These are phyloP conservation scores for Parazoanthus swiftii DNA, from an alignment of 92 coral and sea anemone species.

Conservation along the genomic window DNA sequence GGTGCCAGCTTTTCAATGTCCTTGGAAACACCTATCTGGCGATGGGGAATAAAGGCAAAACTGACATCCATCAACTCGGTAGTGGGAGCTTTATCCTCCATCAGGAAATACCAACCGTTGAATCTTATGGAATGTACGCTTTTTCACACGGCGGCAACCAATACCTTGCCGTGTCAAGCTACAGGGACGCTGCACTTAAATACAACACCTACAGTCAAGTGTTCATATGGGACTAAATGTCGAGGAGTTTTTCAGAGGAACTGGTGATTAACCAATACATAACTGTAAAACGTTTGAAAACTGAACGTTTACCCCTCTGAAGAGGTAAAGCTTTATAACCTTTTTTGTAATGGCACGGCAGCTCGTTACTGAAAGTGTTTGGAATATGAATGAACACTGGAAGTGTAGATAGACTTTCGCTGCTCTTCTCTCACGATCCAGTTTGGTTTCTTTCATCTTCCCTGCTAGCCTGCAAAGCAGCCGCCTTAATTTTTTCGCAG, in stretches of 20 bases:
- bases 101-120: not conserved
- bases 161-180: not conserved
- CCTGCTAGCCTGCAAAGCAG: too few relatives aligned
- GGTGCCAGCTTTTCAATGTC: not conserved
- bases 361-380: too few relatives aligned
- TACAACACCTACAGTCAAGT: not conserved
- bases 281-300: too few relatives aligned
- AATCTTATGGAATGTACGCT: not conserved
- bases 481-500: too few relatives aligned
- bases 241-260: not conserved
- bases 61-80: not conserved
- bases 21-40: not conserved
- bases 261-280: too few relatives aligned
- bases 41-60: not conserved
- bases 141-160: not conserved
- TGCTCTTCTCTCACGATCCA: too few relatives aligned
- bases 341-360: too few relatives aligned
- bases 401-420: too few relatives aligned
- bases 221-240: not conserved
- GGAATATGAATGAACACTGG: too few relatives aligned
- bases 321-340: too few relatives aligned
- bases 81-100: not conserved
- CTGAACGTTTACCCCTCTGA: too few relatives aligned
- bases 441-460: too few relatives aligned
- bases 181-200: not conserved